phyloP scores from a whole-genome alignment of 2,797 vertebrate species.

The Characodon lateralis region DNA sequence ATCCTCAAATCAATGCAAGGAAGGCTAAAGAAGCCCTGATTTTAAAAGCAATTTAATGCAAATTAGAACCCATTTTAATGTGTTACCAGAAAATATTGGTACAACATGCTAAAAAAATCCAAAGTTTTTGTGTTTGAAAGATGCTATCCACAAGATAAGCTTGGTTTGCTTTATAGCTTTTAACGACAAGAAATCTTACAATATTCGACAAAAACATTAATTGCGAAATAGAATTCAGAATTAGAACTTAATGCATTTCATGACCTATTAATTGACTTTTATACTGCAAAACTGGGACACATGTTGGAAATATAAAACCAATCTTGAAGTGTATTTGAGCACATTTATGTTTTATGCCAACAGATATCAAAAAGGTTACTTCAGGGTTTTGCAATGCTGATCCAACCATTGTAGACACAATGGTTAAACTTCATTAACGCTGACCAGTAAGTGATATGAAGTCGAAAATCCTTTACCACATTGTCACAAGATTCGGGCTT shows the following conservation, averaged over 20 bases:
- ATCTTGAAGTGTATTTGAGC: too few relatives aligned
- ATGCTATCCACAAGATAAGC: neutral
- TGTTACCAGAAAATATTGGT: neutral
- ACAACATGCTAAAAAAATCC: neutral
- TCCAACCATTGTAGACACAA: too few relatives aligned
- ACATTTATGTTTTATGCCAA: too few relatives aligned
- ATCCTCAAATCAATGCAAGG: neutral
- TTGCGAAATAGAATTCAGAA: neutral
- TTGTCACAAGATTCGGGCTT: constrained; percentile 37
- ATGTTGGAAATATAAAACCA: too few relatives aligned
- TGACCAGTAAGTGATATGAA: constrained; percentile 46
- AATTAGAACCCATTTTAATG: neutral
- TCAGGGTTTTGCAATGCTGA: too few relatives aligned
- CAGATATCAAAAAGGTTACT: too few relatives aligned
- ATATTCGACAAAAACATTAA: neutral
- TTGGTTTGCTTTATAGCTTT: neutral
- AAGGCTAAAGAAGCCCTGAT: neutral
- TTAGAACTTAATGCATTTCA: neutral
- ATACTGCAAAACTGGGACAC: neutral
- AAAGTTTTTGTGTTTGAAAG: neutral
- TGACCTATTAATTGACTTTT: neutral
- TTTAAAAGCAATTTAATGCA: neutral
- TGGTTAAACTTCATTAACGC: constrained; percentile 30
- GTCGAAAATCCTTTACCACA: constrained; percentile 25
- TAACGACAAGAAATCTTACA: neutral